Base-by-base conservation (phyloP, 2,888 invertebrate species). In the Stenurella melanura region DNA sequence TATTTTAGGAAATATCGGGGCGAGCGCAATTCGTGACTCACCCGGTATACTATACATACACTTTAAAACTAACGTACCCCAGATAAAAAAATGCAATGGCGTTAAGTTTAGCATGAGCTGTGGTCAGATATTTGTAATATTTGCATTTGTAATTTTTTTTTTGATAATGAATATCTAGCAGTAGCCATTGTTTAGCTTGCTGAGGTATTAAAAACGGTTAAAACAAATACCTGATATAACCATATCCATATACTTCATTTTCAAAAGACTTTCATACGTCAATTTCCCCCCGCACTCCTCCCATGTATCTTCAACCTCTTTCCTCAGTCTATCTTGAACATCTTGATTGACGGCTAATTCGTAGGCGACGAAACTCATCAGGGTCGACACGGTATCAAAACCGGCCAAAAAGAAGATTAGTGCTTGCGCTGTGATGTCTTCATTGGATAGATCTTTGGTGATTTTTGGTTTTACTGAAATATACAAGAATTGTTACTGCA, bases 301-400 rank as follows among this genome's bases (percentile, higher is more conserved):
- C 9, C 78, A 58, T 4, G 87, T 84, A 42, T 91, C 90, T 21
- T 87, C 89, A 50, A 94, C 91, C 88, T 93, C 93, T 61, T 90
- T 82, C 0, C 89, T 89, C 0, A 93, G 87, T 72, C 86, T 90
- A 5, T 90, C 89, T 85, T 93, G 93, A 0, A 92, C 85, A 0
- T 93, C 92, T 18, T 91, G 90, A 86, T 93, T 91, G 3, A 91
- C 70, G 38, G 92, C 92, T 19, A 94, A 83, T 85, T 93, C 93
- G 58, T 92, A 90, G 0, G 92, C 86, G 0, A 91, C 83, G 77
- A 93, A 92, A 0, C 89, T 89, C 82, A 91, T 87, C 7, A 89
- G 83, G 72, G 90, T 89, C 0, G 91, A 89, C 0, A 89, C 89
- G 0, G 90, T 89, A 66, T 91, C 91, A 80, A 90, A 91, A 1